These are phyloP conservation scores for Muntiacus muntjak DNA, from an alignment of 2,113 vertebrate species.

Conservation along the genomic window DNA sequence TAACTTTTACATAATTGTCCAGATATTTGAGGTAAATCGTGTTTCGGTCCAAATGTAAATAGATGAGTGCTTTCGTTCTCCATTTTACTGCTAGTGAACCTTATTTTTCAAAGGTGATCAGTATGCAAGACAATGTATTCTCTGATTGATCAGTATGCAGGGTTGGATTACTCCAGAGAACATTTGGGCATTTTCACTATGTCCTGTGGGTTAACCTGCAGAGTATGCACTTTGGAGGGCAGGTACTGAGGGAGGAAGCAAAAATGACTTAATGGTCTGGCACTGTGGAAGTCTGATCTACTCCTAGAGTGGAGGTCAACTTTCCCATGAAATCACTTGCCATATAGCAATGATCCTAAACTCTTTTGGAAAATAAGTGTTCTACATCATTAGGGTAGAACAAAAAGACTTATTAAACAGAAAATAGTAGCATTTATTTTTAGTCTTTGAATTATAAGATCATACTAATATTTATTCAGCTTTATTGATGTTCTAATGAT, in stretches of 20 bases:
- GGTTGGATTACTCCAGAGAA: conserved; percentile 63
- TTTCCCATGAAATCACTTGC: conserved; percentile 24
- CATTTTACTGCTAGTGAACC: conserved; percentile 7
- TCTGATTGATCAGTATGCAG: conserved; percentile 68
- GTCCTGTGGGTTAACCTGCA: conserved; percentile 67
- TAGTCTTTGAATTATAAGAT: not conserved
- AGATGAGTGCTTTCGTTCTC: not conserved
- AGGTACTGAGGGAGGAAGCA: conserved; percentile 55
- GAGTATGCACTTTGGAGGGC: conserved; percentile 65
- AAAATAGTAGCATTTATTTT: not conserved
- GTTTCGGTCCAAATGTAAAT: conserved; percentile 7
- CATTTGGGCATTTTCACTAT: conserved; percentile 56
- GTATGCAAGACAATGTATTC: conserved; percentile 56
- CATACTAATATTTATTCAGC: not conserved
- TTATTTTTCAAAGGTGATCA: conserved; percentile 60
- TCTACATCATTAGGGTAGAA: not conserved
- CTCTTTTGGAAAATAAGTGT: conserved; percentile 10
- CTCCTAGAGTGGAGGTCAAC: conserved; percentile 23
- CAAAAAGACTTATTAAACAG: not conserved
- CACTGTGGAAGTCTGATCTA: conserved; percentile 48
- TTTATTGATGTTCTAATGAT: not conserved
- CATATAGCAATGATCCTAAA: not conserved
- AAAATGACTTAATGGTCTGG: conserved; percentile 50
- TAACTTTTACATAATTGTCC: not conserved
- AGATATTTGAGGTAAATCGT: not conserved